phyloP scores from a whole-genome alignment of 2,888 invertebrate genomes.

The Chesias legatella region DNA sequence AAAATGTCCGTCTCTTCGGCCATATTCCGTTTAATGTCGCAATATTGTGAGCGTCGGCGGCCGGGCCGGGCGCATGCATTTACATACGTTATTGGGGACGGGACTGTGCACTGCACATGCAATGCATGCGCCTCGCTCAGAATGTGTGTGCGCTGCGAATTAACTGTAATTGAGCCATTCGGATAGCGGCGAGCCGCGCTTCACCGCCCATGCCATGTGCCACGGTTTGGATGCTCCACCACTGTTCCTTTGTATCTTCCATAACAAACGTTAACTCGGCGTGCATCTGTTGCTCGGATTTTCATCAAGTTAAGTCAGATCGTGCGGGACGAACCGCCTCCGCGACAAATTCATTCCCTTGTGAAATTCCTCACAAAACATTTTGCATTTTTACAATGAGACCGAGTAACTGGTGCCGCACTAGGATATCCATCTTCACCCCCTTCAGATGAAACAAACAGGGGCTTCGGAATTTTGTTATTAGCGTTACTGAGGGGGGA shows the following conservation, averaged over 20 bases:
- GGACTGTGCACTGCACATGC: slow-evolving; percentile 73
- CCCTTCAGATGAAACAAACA: slow-evolving; percentile 74
- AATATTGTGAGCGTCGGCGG: slow-evolving; percentile 74
- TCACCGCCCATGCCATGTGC: slow-evolving; percentile 61
- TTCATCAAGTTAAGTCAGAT: slow-evolving; percentile 15
- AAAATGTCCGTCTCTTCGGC: slow-evolving; percentile 73
- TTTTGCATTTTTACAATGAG: slow-evolving; percentile 37
- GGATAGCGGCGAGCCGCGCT: slow-evolving; percentile 65
- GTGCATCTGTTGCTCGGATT: slow-evolving; percentile 25
- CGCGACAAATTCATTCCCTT: slow-evolving; percentile 19
- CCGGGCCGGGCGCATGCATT: slow-evolving; percentile 75
- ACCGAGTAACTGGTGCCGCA: slow-evolving; percentile 49
- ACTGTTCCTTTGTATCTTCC: slow-evolving; percentile 30
- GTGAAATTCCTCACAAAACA: slow-evolving; percentile 26
- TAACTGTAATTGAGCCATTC: slow-evolving; percentile 80
- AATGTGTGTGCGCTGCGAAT: slow-evolving; percentile 78
- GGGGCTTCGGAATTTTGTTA: slow-evolving; percentile 78
- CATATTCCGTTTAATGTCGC: slow-evolving; percentile 77
- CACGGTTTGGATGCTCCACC: slow-evolving; percentile 49
- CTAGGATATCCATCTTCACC: slow-evolving; percentile 75
- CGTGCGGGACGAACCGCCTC: slow-evolving; percentile 20
- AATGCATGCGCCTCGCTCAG: slow-evolving; percentile 68
- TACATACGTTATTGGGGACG: slow-evolving; percentile 78
- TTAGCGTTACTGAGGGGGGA: slow-evolving; percentile 74
- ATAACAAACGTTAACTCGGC: slow-evolving; percentile 34